These are phyloP conservation scores for Pimephales promelas DNA, from an alignment of 2,113 vertebrate species.

Conservation along the genomic window DNA sequence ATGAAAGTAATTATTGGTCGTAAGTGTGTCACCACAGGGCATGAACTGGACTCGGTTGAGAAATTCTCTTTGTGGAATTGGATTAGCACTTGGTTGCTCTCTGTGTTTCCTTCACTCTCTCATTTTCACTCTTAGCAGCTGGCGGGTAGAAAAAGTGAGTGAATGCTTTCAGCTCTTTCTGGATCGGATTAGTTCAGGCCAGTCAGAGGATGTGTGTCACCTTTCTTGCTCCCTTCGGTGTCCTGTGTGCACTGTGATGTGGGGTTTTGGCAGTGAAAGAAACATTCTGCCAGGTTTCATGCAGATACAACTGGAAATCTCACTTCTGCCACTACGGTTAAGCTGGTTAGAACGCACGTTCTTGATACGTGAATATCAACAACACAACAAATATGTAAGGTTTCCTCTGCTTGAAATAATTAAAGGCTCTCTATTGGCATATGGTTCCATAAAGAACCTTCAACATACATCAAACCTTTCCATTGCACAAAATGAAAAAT, in stretches of 20 bases:
- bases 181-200: slow-evolving; percentile 49
- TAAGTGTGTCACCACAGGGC: slow-evolving; percentile 39
- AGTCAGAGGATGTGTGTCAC: slow-evolving; percentile 45
- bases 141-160: slow-evolving; percentile 14
- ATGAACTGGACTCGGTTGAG: slow-evolving; percentile 25
- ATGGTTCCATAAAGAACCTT: too few relatives aligned
- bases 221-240: neutral
- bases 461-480: too few relatives aligned
- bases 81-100: slow-evolving; percentile 65
- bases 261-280: neutral
- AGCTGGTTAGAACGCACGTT: neutral
- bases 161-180: slow-evolving; percentile 25
- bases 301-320: neutral
- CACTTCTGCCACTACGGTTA: neutral
- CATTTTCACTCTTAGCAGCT: neutral
- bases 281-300: neutral
- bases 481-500: too few relatives aligned
- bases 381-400: neutral
- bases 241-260: neutral
- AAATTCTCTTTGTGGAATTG: slow-evolving; percentile 67
- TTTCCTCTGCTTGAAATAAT: neutral
- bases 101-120: neutral
- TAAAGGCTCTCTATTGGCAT: too few relatives aligned
- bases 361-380: neutral
- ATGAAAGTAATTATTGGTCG: slow-evolving; percentile 40